Conservation (phyloP, 2,113 vertebrate species). For the Solea solea region DNA sequence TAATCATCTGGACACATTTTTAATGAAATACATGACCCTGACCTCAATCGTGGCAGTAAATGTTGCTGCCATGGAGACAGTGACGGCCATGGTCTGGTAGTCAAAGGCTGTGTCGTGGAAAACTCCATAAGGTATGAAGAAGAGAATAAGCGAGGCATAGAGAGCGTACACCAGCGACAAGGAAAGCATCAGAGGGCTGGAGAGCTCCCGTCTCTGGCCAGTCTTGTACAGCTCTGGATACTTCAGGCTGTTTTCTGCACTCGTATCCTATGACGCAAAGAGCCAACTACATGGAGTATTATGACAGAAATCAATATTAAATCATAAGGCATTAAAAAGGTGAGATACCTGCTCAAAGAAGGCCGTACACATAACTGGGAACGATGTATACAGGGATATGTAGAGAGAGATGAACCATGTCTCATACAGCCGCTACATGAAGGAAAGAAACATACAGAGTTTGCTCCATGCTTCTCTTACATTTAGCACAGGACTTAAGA, state of each 20-base stretch:
- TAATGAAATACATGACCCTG: constrained; percentile 14
- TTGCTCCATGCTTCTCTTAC: too few species aligned
- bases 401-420: constrained; percentile 91
- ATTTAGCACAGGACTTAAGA: too few species aligned
- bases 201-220: constrained; percentile 84
- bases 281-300: not conserved
- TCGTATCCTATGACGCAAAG: constrained; percentile 82
- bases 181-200: constrained; percentile 81
- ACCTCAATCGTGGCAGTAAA: constrained; percentile 87
- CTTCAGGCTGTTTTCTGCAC: constrained; percentile 81
- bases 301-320: not conserved
- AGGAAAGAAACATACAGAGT: constrained; percentile 7
- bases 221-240: constrained; percentile 84
- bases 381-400: constrained; percentile 85
- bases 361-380: constrained; percentile 83
- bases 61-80: constrained; percentile 80
- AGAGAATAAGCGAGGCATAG: constrained; percentile 83
- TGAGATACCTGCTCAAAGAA: constrained; percentile 89
- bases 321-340: too few species aligned
- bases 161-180: constrained; percentile 81
- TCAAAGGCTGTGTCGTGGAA: constrained; percentile 75
- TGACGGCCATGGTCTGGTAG: constrained; percentile 86
- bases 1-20: not conserved
- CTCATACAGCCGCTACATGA: constrained; percentile 87
- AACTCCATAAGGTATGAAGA: constrained; percentile 84